phyloP scores from a whole-genome alignment of 2,797 vertebrate genomes.

The Pseudotriccus pelzelni region DNA sequence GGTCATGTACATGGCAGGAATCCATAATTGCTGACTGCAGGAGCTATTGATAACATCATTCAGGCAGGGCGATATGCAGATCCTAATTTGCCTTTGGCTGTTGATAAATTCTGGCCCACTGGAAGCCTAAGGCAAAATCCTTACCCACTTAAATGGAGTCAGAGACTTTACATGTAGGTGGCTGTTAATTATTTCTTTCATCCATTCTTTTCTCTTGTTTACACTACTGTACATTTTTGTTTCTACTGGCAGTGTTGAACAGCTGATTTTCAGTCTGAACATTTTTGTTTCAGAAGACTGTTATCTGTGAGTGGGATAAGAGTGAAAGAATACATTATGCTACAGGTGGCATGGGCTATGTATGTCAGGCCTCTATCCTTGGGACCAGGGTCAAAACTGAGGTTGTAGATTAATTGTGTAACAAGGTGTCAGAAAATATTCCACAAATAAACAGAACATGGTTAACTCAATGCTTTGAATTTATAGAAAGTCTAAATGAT shows the following conservation, averaged over 20 bases:
- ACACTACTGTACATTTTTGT: not conserved
- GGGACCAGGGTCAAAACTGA: constrained; percentile 60
- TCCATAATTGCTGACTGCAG: not conserved
- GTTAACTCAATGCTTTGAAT: constrained; percentile 76
- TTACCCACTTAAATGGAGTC: not conserved
- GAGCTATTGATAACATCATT: not conserved
- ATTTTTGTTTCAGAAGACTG: constrained; percentile 24
- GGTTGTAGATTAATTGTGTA: constrained; percentile 79
- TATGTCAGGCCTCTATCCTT: constrained; percentile 65
- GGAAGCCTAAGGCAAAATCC: not conserved
- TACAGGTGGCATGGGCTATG: constrained; percentile 46
- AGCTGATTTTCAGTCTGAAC: constrained; percentile 1
- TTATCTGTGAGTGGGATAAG: not conserved
- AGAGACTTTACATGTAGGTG: not conserved
- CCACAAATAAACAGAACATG: constrained; percentile 82
- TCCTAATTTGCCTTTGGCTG: not conserved
- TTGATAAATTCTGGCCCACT: not conserved
- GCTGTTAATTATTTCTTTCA: constrained; percentile 49
- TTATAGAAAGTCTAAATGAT: constrained; percentile 78
- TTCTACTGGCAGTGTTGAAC: constrained; percentile 10
- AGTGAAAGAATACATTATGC: constrained; percentile 46
- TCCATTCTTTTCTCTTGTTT: constrained; percentile 36
- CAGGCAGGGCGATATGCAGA: not conserved
- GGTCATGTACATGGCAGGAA: not conserved
- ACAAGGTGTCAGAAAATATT: constrained; percentile 87